A percentile compares a stretch with the other conserved stretches of the same genome.
Conservation (phyloP, 2,888 invertebrate species). For the Troides oblongomaculatus region DNA sequence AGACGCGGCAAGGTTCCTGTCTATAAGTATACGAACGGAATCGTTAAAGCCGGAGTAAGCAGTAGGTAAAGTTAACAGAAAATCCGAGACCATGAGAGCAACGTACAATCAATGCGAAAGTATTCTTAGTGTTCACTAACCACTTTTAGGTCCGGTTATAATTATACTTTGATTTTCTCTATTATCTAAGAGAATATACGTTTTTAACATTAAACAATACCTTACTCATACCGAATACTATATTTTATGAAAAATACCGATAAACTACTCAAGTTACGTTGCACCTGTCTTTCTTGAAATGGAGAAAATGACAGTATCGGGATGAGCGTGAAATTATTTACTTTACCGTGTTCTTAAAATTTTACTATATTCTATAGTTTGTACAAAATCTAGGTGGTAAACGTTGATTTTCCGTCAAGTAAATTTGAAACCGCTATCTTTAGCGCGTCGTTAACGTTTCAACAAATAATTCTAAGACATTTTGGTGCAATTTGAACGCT, state of each 20-base stretch:
- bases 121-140: conserved; percentile 35
- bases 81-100: conserved; percentile 58
- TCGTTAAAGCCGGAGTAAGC: conserved; percentile 68
- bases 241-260: too few relatives aligned
- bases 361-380: conserved; percentile 52
- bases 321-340: too few relatives aligned
- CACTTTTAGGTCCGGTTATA: conserved; percentile 17
- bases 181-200: too few relatives aligned
- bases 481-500: conserved; percentile 45
- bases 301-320: too few relatives aligned
- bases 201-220: too few relatives aligned
- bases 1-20: conserved; percentile 59
- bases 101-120: conserved; percentile 38
- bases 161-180: neutral
- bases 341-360: too few relatives aligned
- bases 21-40: conserved; percentile 73
- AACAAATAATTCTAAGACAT: conserved; percentile 61
- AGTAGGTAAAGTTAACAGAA: conserved; percentile 75
- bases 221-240: too few relatives aligned
- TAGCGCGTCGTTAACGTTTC: conserved; percentile 70
- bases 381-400: conserved; percentile 60
- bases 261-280: too few relatives aligned
- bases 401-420: conserved; percentile 41
- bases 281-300: too few relatives aligned
- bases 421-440: conserved; percentile 51